phyloP scores from a whole-genome alignment of 2,888 invertebrate genomes.

The Lasius platythorax region DNA sequence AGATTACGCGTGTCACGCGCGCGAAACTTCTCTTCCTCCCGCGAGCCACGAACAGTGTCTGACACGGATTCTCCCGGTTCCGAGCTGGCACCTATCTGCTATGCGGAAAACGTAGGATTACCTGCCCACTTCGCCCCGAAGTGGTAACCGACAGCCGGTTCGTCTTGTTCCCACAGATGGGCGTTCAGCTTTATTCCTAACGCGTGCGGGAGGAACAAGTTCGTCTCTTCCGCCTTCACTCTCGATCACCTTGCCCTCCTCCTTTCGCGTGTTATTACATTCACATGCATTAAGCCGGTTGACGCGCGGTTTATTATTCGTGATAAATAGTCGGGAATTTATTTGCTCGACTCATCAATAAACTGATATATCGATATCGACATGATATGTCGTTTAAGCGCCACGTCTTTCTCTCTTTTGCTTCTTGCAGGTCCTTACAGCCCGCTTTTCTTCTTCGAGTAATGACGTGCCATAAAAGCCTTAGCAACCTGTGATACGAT shows the following conservation, averaged over 20 bases:
- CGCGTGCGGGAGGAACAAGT: constrained; percentile 1
- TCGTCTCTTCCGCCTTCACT: constrained; percentile 54
- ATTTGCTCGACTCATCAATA: background rate
- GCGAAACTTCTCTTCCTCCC: constrained; percentile 23
- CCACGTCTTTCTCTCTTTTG: constrained; percentile 16
- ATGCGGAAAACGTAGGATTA: constrained; percentile 61
- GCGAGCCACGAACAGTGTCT: constrained; percentile 15
- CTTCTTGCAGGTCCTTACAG: constrained; percentile 76
- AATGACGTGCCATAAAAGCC: constrained; percentile 83
- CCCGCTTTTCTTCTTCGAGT: constrained; percentile 67
- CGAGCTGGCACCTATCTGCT: constrained; percentile 55
- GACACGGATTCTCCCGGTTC: constrained; percentile 61
- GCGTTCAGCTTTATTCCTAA: background rate
- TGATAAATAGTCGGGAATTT: background rate
- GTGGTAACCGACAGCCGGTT: constrained; percentile 54
- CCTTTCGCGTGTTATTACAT: background rate
- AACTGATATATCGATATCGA: background rate
- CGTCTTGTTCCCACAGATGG: constrained; percentile 38
- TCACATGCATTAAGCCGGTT: background rate
- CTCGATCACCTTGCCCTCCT: constrained; percentile 45
- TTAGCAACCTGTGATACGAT: constrained; percentile 84
- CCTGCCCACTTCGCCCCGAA: background rate
- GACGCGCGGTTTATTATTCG: background rate
- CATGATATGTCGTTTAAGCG: background rate
- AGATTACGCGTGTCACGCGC: constrained; percentile 40